Evolutionary conservation across 2,113 vertebrate species (phyloP).

Genomic region (Nothobranchius furzeri): DNA sequence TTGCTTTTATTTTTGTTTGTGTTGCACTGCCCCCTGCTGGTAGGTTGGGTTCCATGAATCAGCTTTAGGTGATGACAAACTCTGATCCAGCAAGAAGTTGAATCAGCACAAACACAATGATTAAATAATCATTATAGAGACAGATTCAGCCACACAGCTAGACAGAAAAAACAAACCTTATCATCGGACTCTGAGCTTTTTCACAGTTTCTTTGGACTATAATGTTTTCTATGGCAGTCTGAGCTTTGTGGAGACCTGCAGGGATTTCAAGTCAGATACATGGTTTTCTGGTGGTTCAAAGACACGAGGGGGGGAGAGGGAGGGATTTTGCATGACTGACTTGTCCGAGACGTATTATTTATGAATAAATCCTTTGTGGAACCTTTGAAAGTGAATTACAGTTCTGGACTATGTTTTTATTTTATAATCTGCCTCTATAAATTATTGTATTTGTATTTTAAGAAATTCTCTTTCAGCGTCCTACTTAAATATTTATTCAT

Average conservation of each 20-base stretch:
- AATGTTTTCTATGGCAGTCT: background rate
- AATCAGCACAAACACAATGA: too few species aligned
- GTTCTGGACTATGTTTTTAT: background rate
- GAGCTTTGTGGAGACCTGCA: background rate
- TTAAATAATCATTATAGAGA: too few species aligned
- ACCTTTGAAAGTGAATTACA: background rate
- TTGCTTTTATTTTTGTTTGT: background rate
- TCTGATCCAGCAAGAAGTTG: background rate
- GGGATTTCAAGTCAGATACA: conserved; percentile 7
- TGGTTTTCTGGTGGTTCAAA: conserved; percentile 8
- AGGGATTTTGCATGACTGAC: background rate
- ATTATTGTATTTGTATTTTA: conserved; percentile 9
- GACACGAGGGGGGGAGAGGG: background rate
- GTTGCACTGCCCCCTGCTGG: conserved; percentile 50
- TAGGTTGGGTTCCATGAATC: background rate
- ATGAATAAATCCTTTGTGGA: background rate
- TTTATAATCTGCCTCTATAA: background rate
- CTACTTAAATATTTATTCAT: conserved; percentile 8
- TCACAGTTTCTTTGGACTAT: background rate
- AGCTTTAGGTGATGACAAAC: background rate
- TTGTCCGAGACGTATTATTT: background rate
- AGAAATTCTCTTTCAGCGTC: conserved; percentile 14
- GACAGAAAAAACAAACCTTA: background rate
- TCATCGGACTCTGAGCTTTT: background rate
- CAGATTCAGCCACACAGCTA: too few species aligned